Base-by-base conservation (phyloP, 1,140 invertebrate species). In the Brachionus asplanchnoidis region DNA sequence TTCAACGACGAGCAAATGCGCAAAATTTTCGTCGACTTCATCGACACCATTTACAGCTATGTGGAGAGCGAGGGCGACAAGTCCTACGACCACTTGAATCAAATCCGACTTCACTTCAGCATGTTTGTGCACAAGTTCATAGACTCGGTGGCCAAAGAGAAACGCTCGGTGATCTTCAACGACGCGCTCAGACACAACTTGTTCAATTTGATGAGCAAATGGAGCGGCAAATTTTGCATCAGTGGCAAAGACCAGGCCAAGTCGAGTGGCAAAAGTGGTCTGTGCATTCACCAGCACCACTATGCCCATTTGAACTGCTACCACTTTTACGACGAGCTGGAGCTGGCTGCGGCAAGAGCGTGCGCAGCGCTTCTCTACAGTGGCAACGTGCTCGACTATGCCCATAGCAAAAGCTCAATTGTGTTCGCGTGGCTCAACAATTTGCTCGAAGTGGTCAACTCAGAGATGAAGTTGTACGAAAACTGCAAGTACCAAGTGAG, bases 371-470 rank as follows among this genome's bases (percentile, higher is more conserved):
- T 99, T 2, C 91, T 98, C 0, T 97, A 95, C 88, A 98, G 96
- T 90, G 97, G 97, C 0, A 93, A 95, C 1, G 95, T 95, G 86
- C 98, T 98, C 89, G 95, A 97, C 87, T 92, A 56, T 83, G 85
- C 82, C 44, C 92, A 95, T 0, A 94, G 95, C 87, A 97, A 99
- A 88, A 96, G 97, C 85, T 93, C 94, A 0, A 88, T 90, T 85
- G 92, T 98, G 44, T 99, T 97, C 89, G 92, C 94, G 65, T 99
- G 97, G 96, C 90, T 99, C 50, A 95, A 97, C 89, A 92, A 94
- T 86, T 91, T 99, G 84, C 89, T 99, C 0, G 93, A 82, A 68
- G 93, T 40, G 96, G 95, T 46, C 93, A 93, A 87, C 94, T 97
- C 87, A 88, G 95, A 88, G 95, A 95, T 82, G 79, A 60, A 46